Evolutionary conservation across 2,797 vertebrate species (phyloP), one percentile per base, ranked within the genome.

Genomic region (Chaenodraco wilsoni): DNA sequence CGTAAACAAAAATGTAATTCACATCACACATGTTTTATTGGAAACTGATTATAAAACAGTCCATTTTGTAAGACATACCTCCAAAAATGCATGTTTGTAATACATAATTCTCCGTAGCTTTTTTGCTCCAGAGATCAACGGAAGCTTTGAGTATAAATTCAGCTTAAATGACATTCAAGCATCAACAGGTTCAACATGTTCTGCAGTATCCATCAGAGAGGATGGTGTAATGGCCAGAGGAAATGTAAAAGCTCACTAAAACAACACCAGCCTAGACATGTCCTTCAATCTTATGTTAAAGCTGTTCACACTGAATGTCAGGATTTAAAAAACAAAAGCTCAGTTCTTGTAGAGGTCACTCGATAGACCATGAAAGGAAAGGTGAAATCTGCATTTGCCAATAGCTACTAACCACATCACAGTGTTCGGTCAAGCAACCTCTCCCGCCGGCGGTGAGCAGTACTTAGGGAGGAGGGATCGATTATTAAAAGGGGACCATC

Each of bases 351-450:
- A 85, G 80, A 63, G 49, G 37, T 55, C 51, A 84, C 79, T 80
- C 65, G 57, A 85, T 62, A 77, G 78, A 69, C 51, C 72, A 61
- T 75, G 62, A 84, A 82, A 85, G 74, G 68, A 65, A 81, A 78
- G 51, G 78, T 73, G 66, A 72, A 82, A 84, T 84, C 60, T 49
- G 37, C 2, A 15, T 51, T 74, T 74, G 81, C 71, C 70, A 44
- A 5, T 67, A 64, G 58, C 71, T 19, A 69, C 59, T 54, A 62
- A 84, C 87, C 89, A 84, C 88, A 87, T 88, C 76, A 79, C 66
- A 85, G 73, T 46, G 11, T 43, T 72, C 2, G 9, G 61, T 71
- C 68, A 76, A 74, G 69, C 50, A 60, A 73, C 49, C 59, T 59
- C 64, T 84, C 58, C 57, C 59, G 71, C 70, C 61, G 23, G 56